Evolutionary conservation across 2,888 invertebrate species (phyloP).

Genomic region (Phyto melanocephala): DNA sequence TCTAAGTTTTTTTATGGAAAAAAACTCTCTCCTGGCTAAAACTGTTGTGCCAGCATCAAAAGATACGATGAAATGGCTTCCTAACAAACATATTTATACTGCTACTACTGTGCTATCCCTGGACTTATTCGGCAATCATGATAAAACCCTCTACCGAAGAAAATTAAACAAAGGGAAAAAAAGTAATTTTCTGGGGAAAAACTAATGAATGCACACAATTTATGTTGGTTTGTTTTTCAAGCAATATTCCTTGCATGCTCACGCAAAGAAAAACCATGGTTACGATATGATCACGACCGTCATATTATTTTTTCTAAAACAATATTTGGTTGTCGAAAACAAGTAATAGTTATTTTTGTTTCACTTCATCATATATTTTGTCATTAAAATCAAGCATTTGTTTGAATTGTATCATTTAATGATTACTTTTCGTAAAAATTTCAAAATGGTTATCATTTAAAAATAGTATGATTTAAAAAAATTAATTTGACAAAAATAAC

Average conservation of each 20-base stretch:
- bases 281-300: too few species aligned
- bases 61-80: constrained; percentile 45
- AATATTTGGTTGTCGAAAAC: too few species aligned
- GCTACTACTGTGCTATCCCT: not conserved
- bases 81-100: constrained; percentile 43
- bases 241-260: not conserved
- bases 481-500: too few species aligned
- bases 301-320: too few species aligned
- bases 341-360: too few species aligned
- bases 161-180: not conserved
- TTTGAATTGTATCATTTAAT: too few species aligned
- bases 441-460: too few species aligned
- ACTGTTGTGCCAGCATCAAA: constrained; percentile 23
- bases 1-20: constrained; percentile 1
- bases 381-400: too few species aligned
- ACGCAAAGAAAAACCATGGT: too few species aligned
- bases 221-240: not conserved
- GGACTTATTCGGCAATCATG: constrained; percentile 36
- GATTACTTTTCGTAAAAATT: too few species aligned
- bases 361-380: too few species aligned
- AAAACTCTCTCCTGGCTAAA: constrained; percentile 28
- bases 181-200: constrained; percentile 37
- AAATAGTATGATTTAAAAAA: too few species aligned
- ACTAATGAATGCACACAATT: constrained; percentile 24
- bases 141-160: constrained; percentile 24